These are phyloP conservation scores for Coreius guichenoti DNA, from an alignment of 2,797 vertebrate species.

Conservation along the genomic window DNA sequence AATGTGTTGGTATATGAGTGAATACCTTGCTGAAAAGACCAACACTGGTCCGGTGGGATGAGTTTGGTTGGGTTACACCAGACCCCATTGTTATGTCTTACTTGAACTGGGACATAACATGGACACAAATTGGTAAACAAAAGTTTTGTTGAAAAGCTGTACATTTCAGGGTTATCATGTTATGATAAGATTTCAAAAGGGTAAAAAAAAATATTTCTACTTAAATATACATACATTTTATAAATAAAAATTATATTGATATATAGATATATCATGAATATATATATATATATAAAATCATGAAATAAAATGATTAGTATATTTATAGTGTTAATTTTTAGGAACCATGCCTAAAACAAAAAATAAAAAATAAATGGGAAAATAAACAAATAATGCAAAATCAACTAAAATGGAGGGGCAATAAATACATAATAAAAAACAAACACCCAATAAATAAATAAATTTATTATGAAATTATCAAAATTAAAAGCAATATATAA, in stretches of 20 bases:
- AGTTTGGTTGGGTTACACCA: background rate
- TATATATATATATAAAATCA: background rate
- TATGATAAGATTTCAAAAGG: background rate
- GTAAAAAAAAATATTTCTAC: background rate
- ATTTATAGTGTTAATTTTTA: too few relatives aligned
- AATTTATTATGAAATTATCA: too few relatives aligned
- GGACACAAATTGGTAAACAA: background rate
- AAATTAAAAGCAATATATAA: too few relatives aligned
- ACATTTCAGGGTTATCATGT: background rate
- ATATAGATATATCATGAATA: background rate
- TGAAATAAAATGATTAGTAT: background rate
- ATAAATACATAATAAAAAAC: too few relatives aligned
- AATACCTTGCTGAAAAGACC: background rate
- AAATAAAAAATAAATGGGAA: too few relatives aligned
- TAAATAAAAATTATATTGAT: too few relatives aligned
- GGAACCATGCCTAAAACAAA: too few relatives aligned
- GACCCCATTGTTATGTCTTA: background rate
- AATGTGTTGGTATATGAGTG: background rate
- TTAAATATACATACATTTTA: background rate
- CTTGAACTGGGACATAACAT: background rate
- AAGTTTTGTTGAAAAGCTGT: background rate
- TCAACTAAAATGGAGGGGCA: too few relatives aligned
- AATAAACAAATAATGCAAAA: too few relatives aligned
- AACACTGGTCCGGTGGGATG: background rate
- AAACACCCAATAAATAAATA: too few relatives aligned